Evolutionary conservation across 2,888 invertebrate species (phyloP), one percentile per base, ranked within the genome.

Genomic region (Gastrophysa polygoni): DNA sequence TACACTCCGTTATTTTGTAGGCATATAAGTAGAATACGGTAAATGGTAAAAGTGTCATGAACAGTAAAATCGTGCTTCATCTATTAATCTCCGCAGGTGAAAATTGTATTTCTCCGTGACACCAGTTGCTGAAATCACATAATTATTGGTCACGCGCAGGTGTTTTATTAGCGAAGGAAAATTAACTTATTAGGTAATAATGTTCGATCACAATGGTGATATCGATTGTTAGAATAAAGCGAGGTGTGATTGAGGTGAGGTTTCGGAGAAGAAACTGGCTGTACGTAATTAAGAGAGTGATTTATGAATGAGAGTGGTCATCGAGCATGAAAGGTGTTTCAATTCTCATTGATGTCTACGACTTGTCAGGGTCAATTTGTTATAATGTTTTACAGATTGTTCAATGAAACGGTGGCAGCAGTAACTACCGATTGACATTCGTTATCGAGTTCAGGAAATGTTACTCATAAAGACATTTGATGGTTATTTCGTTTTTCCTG

Each of bases 91-190:
- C 59, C 59, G 59, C 59, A 48, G 47, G 63, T 67, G 67, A 56
- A 64, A 67, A 67, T 60, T 52, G 56, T 63, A 64, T 66, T 63
- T 65, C 62, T 65, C 61, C 65, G 66, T 61, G 69, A 67, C 68
- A 65, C 63, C 63, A 49, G 57, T 57, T 66, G 59, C 66, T 61
- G 60, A 64, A 63, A 60, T 56, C 58, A 65, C 63, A 68, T 68
- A 59, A 65, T 67, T 69, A 58, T 64, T 44, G 64, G 68, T 67
- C 69, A 69, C 69, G 69, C 69, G 52, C 63, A 61, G 61, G 61
- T 66, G 57, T 47, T 66, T 68, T 66, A 68, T 68, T 38, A 61
- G 60, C 51, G 54, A 60, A 64, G 58, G 56, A 61, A 57, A 65
- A 49, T 60, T 51, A 61, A 63, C 60, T 48, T 54, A 64, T 66